Evolutionary conservation across 2,797 vertebrate species (phyloP), one percentile per base, ranked within the genome.

Genomic region (Microhierax caerulescens): DNA sequence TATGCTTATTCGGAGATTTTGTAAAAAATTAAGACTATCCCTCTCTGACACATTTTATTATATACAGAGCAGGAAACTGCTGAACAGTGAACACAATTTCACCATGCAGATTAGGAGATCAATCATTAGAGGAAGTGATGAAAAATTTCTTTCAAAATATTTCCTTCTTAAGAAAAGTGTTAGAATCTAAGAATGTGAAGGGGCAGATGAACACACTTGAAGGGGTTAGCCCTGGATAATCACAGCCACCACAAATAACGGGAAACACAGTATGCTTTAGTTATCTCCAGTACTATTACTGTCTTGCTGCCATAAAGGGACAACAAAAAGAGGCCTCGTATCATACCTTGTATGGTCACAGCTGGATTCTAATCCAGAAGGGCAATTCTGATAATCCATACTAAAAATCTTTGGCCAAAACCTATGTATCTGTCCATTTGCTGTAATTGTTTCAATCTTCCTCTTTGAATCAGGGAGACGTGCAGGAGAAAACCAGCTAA

Each of bases 31-130:
- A 88, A 93, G 72, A 90, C 32, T 39, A 57, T 41, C 36, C 30
- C 24, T 32, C 56, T 91, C 68, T 51, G 65, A 75, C 47, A 92
- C 23, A 2, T 81, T 88, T 86, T 78, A 79, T 86, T 70, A 88
- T 47, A 74, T 7, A 88, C 21, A 69, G 54, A 94, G 60, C 22
- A 90, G 63, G 24, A 93, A 94, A 94, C 37, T 56, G 73, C 57
- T 86, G 88, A 94, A 76, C 54, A 91, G 65, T 37, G 61, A 96
- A 78, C 9, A 65, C 59, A 82, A 91, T 86, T 88, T 86, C 75
- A 85, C 50, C 78, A 90, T 0, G 0, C 12, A 82, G 69, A 93
- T 92, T 78, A 81, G 32, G 64, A 73, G 51, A 91, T 85, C 54
- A 78, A 73, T 87, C 85, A 88, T 39, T 60, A 82, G 18, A 78